Evolutionary conservation across 2,113 vertebrate species (phyloP), one percentile per base, ranked within the genome.

Genomic region (Forbesichthys papilliferus): DNA sequence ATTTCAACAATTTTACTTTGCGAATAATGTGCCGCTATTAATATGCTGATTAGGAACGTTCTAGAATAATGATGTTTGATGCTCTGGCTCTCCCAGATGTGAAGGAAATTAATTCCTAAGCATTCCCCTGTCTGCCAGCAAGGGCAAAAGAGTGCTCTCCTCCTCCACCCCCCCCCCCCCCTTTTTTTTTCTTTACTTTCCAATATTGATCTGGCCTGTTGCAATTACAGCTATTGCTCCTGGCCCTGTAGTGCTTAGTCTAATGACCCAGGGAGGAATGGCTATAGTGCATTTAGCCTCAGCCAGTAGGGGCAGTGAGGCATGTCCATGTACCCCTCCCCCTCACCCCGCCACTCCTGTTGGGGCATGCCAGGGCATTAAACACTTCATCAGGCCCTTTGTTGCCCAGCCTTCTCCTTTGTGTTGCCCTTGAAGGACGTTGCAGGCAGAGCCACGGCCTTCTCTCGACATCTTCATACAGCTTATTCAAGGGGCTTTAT

Each of bases 311-410:
- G 82, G 84, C 87, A 80, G 84, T 82, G 83, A 90, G 88, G 86
- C 84, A 48, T 91, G 86, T 82, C 77, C 77, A 74, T 80, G 81
- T 72, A 56, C 66, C 82, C 58, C 69, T 86, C 81, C 73, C 4
- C 84, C 79, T 71, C 69, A 85, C 86, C 87, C 88, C 73, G 81
- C 79, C 14, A 87, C 86, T 90, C 84, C 73, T 89, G 87, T 81
- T 90, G 88, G 86, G 89, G 82, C 89, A 86, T 84, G 84, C 86
- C 89, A 86, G 81, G 79, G 87, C 86, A 91, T 92, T 92, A 92
- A 84, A 86, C 84, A 90, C 89, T 92, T 92, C 86, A 91, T 93
- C 90, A 87, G 84, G 74, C 73, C 84, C 87, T 93, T 92, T 92
- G 91, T 93, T 86, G 83, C 84, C 27, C 83, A 57, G 75, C 68